A percentile compares a stretch with the other conserved stretches of the same genome.
These are phyloP conservation scores for Copidosoma aretas DNA, from an alignment of 2,888 invertebrate species.

Conservation along the genomic window DNA sequence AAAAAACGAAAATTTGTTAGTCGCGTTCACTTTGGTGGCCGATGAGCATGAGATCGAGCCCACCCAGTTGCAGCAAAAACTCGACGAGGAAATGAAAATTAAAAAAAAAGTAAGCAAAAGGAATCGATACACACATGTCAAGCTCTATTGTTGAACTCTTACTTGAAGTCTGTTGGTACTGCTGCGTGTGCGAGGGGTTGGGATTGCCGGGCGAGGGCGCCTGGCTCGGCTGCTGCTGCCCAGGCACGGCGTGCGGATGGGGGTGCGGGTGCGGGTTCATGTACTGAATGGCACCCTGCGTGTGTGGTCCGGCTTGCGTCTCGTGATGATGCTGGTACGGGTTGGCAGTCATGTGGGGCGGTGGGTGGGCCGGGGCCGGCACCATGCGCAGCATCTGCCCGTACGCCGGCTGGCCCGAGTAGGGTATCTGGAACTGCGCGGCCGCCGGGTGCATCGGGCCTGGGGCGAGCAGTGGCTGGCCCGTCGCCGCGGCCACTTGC, in stretches of 20 bases:
- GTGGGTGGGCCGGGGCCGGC: constrained; percentile 57
- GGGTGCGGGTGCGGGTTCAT: constrained; percentile 66
- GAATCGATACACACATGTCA: no score
- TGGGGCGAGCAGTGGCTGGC: constrained; percentile 84
- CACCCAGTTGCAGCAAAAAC: no score
- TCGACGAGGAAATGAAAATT: no score
- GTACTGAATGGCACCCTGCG: constrained; percentile 64
- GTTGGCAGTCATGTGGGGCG: constrained; percentile 55
- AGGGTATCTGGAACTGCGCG: constrained; percentile 68
- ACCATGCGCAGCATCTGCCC: constrained; percentile 64
- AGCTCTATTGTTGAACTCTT: no score
- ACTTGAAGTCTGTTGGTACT: background rate
- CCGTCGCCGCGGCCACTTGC: constrained; percentile 80
- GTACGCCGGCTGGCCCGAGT: constrained; percentile 66
- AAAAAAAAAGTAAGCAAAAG: no score
- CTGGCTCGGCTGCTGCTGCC: constrained; percentile 60
- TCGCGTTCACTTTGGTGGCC: no score
- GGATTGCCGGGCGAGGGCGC: constrained; percentile 60
- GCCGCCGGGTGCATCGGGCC: constrained; percentile 73
- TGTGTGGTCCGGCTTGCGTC: constrained; percentile 64
- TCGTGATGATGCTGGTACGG: constrained; percentile 64
- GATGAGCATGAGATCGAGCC: no score
- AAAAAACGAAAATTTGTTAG: background rate
- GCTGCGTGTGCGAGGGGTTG: constrained; percentile 63
- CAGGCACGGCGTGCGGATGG: constrained; percentile 60